Evolutionary conservation across 2,113 vertebrate genomes (phyloP).

Genomic region (Chaetodon auriga): DNA sequence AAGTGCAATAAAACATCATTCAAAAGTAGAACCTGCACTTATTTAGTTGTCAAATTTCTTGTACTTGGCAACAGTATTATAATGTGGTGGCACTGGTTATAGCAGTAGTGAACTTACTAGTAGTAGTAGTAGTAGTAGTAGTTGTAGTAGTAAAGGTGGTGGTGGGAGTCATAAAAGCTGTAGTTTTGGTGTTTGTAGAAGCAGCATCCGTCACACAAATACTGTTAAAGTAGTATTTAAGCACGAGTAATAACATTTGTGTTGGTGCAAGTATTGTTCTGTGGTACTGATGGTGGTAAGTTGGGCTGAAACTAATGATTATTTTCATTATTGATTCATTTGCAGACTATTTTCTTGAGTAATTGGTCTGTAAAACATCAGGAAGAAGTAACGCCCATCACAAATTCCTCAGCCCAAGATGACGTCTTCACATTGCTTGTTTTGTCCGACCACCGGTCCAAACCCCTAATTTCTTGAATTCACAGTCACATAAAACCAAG

Average conservation of each 20-base stretch:
- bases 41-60: background rate
- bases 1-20: background rate
- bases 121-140: background rate
- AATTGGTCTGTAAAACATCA: background rate
- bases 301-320: no score
- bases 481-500: no score
- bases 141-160: background rate
- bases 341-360: no score
- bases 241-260: no score
- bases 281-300: no score
- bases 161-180: no score
- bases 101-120: background rate
- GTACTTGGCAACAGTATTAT: background rate
- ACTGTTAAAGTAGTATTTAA: no score
- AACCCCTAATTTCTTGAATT: no score
- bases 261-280: no score
- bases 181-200: no score
- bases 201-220: no score
- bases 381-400: background rate
- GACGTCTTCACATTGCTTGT: background rate
- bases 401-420: background rate
- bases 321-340: background rate
- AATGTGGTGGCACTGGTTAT: background rate
- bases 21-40: background rate
- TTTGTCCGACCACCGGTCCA: no score